These are phyloP conservation scores for Falco berigora DNA, from an alignment of 2,797 vertebrate species.

Conservation along the genomic window DNA sequence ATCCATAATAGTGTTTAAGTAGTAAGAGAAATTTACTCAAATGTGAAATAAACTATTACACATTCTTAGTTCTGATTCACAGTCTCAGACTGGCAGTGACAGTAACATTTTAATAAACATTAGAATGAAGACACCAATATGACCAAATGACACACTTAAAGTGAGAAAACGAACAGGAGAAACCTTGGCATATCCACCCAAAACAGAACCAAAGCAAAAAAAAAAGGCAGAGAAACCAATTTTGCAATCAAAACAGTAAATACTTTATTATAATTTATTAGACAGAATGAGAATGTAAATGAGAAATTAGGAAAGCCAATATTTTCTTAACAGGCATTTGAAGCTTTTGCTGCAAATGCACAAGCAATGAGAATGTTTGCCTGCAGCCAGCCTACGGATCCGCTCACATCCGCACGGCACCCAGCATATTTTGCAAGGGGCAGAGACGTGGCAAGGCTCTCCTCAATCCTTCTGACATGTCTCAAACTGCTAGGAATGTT, in stretches of 20 bases:
- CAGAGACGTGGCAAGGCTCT: neutral
- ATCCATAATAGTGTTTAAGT: constrained; percentile 50
- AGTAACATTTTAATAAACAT: constrained; percentile 67
- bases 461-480: neutral
- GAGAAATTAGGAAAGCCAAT: constrained; percentile 44
- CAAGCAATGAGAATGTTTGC: neutral
- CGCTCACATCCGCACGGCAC: neutral
- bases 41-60: constrained; percentile 68
- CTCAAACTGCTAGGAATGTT: neutral
- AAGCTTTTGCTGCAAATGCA: neutral
- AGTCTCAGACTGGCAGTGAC: constrained; percentile 57
- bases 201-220: constrained; percentile 57
- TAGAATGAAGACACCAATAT: constrained; percentile 61
- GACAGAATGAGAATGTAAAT: constrained; percentile 57
- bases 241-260: constrained; percentile 54
- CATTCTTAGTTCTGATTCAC: constrained; percentile 62
- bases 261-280: constrained; percentile 60
- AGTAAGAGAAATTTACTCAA: constrained; percentile 54
- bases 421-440: neutral
- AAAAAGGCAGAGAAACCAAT: constrained; percentile 44
- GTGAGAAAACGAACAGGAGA: constrained; percentile 61
- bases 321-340: constrained; percentile 30
- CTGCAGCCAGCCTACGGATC: neutral
- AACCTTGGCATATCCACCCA: constrained; percentile 50
- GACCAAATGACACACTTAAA: constrained; percentile 63